Conservation (phyloP, 2,888 invertebrate genomes). For the Cryptocephalus moraei region DNA sequence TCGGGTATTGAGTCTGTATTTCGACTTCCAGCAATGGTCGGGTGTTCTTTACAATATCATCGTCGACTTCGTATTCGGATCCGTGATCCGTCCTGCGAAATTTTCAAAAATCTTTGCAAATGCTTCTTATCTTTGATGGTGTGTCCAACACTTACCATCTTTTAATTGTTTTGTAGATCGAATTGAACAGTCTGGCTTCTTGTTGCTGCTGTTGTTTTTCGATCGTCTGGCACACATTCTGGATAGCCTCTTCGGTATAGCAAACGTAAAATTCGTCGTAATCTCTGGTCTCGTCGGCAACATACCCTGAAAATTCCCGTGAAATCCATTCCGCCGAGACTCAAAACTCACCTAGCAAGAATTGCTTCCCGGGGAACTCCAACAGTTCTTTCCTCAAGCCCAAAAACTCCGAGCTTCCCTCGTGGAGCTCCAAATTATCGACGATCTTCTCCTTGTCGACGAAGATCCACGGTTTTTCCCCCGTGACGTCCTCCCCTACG, state of each 20-base stretch:
- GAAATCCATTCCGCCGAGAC: not conserved
- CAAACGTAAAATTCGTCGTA: conserved; percentile 63
- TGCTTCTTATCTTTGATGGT: too few species aligned
- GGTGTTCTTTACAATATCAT: conserved; percentile 38
- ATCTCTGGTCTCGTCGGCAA: conserved; percentile 49
- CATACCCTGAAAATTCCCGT: conserved; percentile 45
- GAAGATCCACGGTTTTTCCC: conserved; percentile 65
- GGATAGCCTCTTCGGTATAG: conserved; percentile 45
- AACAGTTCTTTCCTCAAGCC: conserved; percentile 34
- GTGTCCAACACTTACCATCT: conserved; percentile 12
- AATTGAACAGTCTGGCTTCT: conserved; percentile 24
- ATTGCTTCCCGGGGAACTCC: conserved; percentile 25
- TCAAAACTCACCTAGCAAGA: conserved; percentile 15
- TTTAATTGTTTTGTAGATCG: conserved; percentile 18
- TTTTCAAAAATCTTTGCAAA: not conserved
- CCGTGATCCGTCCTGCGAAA: conserved; percentile 40
- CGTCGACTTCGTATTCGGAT: conserved; percentile 54
- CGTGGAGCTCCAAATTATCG: conserved; percentile 50
- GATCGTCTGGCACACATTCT: conserved; percentile 41
- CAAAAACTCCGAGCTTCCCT: conserved; percentile 42
- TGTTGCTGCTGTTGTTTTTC: conserved; percentile 47
- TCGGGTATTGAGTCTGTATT: conserved; percentile 53
- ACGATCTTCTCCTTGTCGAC: conserved; percentile 50
- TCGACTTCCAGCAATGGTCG: conserved; percentile 57
- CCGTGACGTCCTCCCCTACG: conserved; percentile 57